Conservation (phyloP, 2,797 vertebrate genomes). For the Pterois miles region DNA sequence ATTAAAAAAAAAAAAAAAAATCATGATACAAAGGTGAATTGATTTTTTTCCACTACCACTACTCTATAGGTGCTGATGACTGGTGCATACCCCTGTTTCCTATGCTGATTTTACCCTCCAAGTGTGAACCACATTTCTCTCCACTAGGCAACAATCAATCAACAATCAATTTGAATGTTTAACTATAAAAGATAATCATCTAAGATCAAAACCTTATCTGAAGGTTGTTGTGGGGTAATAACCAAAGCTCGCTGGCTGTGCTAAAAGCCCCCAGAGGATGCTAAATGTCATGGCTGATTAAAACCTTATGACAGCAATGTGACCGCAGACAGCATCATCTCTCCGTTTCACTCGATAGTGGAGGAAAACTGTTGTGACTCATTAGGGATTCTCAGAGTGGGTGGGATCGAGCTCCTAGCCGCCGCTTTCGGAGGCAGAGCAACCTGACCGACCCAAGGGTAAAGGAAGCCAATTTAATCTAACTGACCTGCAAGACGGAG, state of each 20-base stretch:
- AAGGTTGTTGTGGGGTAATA: constrained; percentile 17
- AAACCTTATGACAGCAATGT: constrained; percentile 70
- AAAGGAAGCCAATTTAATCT: constrained; percentile 65
- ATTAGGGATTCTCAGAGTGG: constrained; percentile 57
- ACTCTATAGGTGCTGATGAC: not conserved
- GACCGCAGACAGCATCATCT: constrained; percentile 59
- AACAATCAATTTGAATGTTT: constrained; percentile 18
- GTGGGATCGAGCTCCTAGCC: constrained; percentile 43
- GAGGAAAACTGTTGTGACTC: constrained; percentile 59
- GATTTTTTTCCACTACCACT: too few relatives aligned
- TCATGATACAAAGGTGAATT: too few relatives aligned
- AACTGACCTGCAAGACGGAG: constrained; percentile 45
- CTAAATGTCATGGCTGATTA: constrained; percentile 70
- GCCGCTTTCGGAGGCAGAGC: constrained; percentile 26
- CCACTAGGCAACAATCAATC: constrained; percentile 3
- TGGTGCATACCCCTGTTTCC: not conserved
- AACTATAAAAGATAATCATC: constrained; percentile 7
- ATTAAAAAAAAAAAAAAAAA: too few relatives aligned
- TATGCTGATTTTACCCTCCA: constrained; percentile 6
- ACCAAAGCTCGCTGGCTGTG: constrained; percentile 6
- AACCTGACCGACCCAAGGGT: constrained; percentile 62
- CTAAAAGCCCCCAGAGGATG: constrained; percentile 58
- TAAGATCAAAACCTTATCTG: constrained; percentile 26
- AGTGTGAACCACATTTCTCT: not conserved
- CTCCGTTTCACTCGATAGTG: constrained; percentile 45